Evolutionary conservation across 2,113 vertebrate species (phyloP).

Genomic region (Hipposideros armiger): DNA sequence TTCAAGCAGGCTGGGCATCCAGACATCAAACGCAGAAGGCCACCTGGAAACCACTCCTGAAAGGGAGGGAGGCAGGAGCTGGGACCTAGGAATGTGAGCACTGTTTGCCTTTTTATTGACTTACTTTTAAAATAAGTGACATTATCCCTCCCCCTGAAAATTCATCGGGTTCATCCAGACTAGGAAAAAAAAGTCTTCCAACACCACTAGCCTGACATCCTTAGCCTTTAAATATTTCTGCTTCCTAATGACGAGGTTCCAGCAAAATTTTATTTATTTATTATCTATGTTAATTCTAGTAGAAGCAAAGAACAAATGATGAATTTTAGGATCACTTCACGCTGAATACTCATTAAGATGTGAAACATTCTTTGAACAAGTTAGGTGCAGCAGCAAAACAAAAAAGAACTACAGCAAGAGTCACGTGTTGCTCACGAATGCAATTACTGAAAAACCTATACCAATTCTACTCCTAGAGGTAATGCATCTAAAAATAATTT

Average conservation of each 20-base stretch:
- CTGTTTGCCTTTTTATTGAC: background rate
- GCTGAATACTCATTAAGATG: background rate
- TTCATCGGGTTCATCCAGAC: background rate
- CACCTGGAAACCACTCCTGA: background rate
- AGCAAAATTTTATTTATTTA: background rate
- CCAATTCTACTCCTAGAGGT: background rate
- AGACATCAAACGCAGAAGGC: background rate
- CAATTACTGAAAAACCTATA: background rate
- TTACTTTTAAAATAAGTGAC: background rate
- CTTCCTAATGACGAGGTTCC: background rate
- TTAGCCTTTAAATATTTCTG: background rate
- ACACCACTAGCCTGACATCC: background rate
- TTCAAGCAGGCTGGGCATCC: background rate
- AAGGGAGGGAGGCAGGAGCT: background rate
- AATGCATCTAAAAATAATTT: fast-evolving
- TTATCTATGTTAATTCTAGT: background rate
- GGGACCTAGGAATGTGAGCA: background rate
- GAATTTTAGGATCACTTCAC: background rate
- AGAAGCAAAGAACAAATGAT: background rate
- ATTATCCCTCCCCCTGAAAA: background rate
- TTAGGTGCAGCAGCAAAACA: background rate
- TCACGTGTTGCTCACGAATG: background rate
- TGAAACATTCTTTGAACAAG: background rate
- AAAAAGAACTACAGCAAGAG: background rate
- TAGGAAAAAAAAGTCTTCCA: background rate